These are phyloP conservation scores for Melieria omissa DNA, from an alignment of 2,888 invertebrate genomes.

Conservation along the genomic window DNA sequence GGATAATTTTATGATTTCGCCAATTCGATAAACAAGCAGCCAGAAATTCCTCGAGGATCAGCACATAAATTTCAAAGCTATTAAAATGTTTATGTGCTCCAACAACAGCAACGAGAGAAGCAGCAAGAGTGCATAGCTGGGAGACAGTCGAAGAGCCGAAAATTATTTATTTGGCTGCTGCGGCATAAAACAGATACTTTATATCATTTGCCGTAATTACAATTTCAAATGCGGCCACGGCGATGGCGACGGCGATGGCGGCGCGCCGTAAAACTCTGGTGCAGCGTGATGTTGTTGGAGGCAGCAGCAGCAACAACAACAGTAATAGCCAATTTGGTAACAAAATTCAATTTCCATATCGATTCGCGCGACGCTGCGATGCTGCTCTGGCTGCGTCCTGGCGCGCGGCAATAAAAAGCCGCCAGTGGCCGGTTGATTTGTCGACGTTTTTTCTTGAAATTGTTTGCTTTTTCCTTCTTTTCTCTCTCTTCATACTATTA, in stretches of 20 bases:
- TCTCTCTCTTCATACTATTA: constrained; percentile 9
- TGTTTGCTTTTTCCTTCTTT: constrained; percentile 24
- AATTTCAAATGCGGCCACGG: constrained; percentile 38
- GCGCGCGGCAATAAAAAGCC: not conserved
- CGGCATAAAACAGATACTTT: constrained; percentile 48
- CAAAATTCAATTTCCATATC: constrained; percentile 48
- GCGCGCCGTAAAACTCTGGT: not conserved
- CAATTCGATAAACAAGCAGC: constrained; percentile 19
- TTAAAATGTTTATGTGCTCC: constrained; percentile 24
- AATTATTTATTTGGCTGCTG: constrained; percentile 44
- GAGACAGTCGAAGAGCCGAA: constrained; percentile 10
- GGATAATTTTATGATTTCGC: constrained; percentile 9
- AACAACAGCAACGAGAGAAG: not conserved
- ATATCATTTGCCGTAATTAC: constrained; percentile 50
- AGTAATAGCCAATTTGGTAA: constrained; percentile 44
- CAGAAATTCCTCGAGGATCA: constrained; percentile 23
- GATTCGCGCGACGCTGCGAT: constrained; percentile 6
- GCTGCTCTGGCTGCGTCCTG: not conserved
- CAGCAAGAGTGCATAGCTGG: constrained; percentile 17
- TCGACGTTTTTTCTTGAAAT: constrained; percentile 33
- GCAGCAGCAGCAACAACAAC: not conserved
- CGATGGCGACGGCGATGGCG: not conserved
- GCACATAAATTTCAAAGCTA: constrained; percentile 29
- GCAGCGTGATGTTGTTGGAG: constrained; percentile 5
- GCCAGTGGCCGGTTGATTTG: constrained; percentile 27